Base-by-base conservation (phyloP, 2,888 invertebrate species). In the Mythimna lalbum region DNA sequence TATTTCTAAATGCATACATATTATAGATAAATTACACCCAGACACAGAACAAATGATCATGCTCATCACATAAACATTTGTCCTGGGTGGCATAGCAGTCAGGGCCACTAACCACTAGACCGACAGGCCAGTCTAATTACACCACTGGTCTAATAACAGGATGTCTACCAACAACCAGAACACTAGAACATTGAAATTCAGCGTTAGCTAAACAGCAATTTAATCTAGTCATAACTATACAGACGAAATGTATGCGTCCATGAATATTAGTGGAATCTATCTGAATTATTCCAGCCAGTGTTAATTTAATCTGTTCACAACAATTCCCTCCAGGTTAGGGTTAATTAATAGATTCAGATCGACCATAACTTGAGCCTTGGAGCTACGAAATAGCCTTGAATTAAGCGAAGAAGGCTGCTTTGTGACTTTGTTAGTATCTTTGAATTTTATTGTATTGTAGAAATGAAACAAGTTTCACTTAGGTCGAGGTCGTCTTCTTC, bases 261-360 rank as follows among this genome's bases (percentile, higher is more conserved):
- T 73, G 52, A 78, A 74, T 78, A 78, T 70, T 59, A 43, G 65
- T 52, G 47, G 53, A 39, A 72, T 63, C 62, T 75, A 63, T 68
- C 47, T 65, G 31, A 76, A 73, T 78, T 69, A 74, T 70, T 66
- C 71, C 31, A 63, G 57, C 53, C 23, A 64, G 67, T 55, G 69
- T 69, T 49, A 63, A 73, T 70, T 65, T 61, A 76, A 73, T 81
- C 33, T 69, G 73, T 78, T 72, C 81, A 73, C 71, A 81, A 79
- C 73, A 78, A 73, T 65, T 57, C 68, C 65, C 53, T 62, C 12
- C 47, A 23, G 68, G 63, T 52, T 55, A 31, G 31, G 63, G 27
- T 63, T 73, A 65, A 78, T 78, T 71, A 70, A 78, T 78, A 78
- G 72, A 75, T 75, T 63, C 65, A 66, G 47, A 78, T 75, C 23